Conservation (phyloP, 2,888 invertebrate genomes). For the Seira sanloemensis region DNA sequence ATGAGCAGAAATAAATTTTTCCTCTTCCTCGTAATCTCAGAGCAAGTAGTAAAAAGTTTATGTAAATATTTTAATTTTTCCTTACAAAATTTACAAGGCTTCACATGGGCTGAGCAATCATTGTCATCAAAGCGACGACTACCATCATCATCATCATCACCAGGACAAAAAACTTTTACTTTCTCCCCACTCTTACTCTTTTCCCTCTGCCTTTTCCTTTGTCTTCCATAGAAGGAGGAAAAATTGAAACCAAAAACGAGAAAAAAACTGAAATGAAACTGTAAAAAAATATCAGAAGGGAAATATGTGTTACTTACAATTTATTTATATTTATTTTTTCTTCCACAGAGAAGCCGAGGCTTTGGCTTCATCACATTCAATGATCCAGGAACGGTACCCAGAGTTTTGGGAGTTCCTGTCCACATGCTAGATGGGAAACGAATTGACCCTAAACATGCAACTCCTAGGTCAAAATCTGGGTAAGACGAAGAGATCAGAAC, state of each 20-base stretch:
- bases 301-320: not conserved
- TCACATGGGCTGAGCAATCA: not conserved
- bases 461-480: slow-evolving; percentile 73
- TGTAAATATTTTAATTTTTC: not conserved
- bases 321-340: slow-evolving; percentile 34
- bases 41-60: not conserved
- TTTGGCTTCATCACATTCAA: slow-evolving; percentile 96
- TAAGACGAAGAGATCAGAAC: slow-evolving; percentile 52
- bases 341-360: slow-evolving; percentile 92
- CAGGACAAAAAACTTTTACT: not conserved
- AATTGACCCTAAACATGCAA: slow-evolving; percentile 90
- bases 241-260: not conserved
- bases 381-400: slow-evolving; percentile 92
- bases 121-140: not conserved
- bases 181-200: not conserved
- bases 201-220: too few species aligned
- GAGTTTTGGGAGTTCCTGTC: slow-evolving; percentile 91
- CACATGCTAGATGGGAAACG: slow-evolving; percentile 95
- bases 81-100: not conserved
- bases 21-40: not conserved
- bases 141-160: not conserved
- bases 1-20: not conserved
- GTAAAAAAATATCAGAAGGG: not conserved
- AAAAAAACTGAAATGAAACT: not conserved
- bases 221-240: too few species aligned